Evolutionary conservation across 2,113 vertebrate genomes (phyloP).

Genomic region (Esox niger): DNA sequence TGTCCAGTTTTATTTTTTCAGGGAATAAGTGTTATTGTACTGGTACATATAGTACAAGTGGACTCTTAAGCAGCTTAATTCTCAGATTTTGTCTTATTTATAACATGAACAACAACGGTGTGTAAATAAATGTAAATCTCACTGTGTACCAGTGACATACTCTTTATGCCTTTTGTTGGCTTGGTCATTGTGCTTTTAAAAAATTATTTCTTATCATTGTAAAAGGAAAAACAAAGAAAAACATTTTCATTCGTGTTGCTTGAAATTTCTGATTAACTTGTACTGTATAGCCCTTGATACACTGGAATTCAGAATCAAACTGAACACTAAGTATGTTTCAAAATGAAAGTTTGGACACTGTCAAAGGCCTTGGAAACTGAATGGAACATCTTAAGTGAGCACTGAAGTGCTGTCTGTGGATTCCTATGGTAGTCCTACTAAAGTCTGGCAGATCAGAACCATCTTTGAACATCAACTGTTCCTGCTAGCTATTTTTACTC

Average conservation of each 20-base stretch:
- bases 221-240: neutral
- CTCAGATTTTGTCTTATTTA: conserved; percentile 45
- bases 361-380: conserved; percentile 9
- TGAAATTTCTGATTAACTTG: conserved; percentile 24
- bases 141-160: conserved; percentile 46
- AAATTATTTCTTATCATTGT: conserved; percentile 36
- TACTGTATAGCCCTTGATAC: conserved; percentile 32
- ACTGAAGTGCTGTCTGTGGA: conserved; percentile 37
- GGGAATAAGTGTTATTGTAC: conserved; percentile 58
- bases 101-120: conserved; percentile 36
- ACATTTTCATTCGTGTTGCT: conserved; percentile 31
- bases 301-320: conserved; percentile 42
- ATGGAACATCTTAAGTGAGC: conserved; percentile 31
- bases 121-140: conserved; percentile 50
- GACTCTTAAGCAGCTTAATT: conserved; percentile 29
- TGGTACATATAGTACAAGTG: conserved; percentile 42
- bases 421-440: conserved; percentile 61
- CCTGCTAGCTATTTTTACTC: neutral
- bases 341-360: neutral
- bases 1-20: conserved; percentile 23
- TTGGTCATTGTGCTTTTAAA: conserved; percentile 42
- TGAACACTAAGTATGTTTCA: conserved; percentile 9
- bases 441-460: conserved; percentile 18
- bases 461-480: conserved; percentile 6
- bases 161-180: conserved; percentile 40